Percentiles rank a stretch among this genome's conserved stretches.
Evolutionary conservation across 2,888 invertebrate genomes (phyloP).

Genomic region (Diploptera punctata): DNA sequence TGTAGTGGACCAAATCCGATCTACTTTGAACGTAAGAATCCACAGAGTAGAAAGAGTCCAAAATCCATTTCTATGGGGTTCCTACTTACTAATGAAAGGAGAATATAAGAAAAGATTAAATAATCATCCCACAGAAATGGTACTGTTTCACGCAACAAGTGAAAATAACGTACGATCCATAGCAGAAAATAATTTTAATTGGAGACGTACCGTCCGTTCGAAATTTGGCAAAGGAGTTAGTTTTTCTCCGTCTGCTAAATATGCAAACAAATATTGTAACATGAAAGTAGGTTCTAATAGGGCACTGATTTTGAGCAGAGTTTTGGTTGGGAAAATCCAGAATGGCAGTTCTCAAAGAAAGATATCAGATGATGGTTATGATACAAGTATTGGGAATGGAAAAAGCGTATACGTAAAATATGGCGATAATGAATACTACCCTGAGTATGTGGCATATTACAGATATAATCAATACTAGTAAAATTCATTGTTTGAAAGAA

Average conservation of each 20-base stretch:
- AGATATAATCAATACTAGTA: too few species aligned
- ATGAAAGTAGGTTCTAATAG: constrained; percentile 36
- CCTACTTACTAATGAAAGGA: background rate
- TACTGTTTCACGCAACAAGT: background rate
- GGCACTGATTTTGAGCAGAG: constrained; percentile 51
- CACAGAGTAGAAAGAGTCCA: background rate
- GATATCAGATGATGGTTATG: constrained; percentile 48
- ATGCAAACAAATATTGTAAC: constrained; percentile 41
- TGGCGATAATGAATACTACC: constrained; percentile 53
- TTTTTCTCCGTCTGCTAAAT: constrained; percentile 40
- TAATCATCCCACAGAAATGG: background rate
- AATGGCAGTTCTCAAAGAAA: background rate
- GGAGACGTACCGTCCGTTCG: background rate
- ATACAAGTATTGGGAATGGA: constrained; percentile 49
- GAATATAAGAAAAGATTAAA: background rate
- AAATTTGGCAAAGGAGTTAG: constrained; percentile 25
- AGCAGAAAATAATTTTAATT: background rate
- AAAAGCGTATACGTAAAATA: constrained; percentile 51
- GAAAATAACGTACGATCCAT: background rate
- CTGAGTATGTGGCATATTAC: constrained; percentile 49
- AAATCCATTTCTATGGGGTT: background rate
- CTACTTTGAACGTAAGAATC: too few species aligned
- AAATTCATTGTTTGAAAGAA: too few species aligned
- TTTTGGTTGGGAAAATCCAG: constrained; percentile 46
- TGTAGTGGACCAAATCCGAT: too few species aligned